Base-by-base conservation (phyloP, 30 jellyfish, hydroid and myxozoan species). In the Pseudorhiza aurosa region DNA sequence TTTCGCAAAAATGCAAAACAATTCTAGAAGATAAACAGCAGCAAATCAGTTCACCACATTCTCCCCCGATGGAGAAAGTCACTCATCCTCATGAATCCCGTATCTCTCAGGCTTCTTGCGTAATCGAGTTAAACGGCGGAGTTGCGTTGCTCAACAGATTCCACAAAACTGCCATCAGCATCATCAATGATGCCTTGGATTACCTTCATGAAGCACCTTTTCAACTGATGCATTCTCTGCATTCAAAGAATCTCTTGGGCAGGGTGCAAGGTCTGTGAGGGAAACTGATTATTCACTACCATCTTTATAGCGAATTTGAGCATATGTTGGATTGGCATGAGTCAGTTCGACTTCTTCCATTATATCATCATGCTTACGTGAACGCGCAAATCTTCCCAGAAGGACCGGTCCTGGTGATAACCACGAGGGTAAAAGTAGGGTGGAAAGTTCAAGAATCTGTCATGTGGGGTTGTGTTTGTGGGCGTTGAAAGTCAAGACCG, bases 401-500 rank as follows among this genome's bases (percentile, higher is more conserved):
- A 67, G 87, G 22, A 84, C 82, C 32, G 95, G 91, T 32, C 95
- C 95, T 17, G 91, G 84, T 22, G 90, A 24, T 39, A 87, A 11
- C 96, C 96, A 78, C 14, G 95, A 8, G 36, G 28, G 5, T 73
- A 8, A 17, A 95, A 75, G 1, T 51, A 8, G 17, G 81, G 46
- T 43, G 95, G 65, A 58, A 65, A 80, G 69, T 67, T 68, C 56
- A 79, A 87, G 37, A 87, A 65, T 65, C 95, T 51, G 32, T 87
- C 95, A 70, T 68, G 95, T 75, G 96, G 96, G 17, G 96, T 87
- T 27, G 68, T 73, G 58, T 88, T 80, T 76, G 96, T 88, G 76
- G 97, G 53, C 19, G 96, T 88, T 33, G 65, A 71, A 37, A 88
- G 87, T 2, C 65, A 84, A n/a, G 94, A 87, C 22, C 95, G 87